A percentile compares a stretch with the other conserved stretches of the same genome.
These are phyloP conservation scores for Maccullochella peelii DNA, from an alignment of 2,113 vertebrate genomes.

Conservation along the genomic window DNA sequence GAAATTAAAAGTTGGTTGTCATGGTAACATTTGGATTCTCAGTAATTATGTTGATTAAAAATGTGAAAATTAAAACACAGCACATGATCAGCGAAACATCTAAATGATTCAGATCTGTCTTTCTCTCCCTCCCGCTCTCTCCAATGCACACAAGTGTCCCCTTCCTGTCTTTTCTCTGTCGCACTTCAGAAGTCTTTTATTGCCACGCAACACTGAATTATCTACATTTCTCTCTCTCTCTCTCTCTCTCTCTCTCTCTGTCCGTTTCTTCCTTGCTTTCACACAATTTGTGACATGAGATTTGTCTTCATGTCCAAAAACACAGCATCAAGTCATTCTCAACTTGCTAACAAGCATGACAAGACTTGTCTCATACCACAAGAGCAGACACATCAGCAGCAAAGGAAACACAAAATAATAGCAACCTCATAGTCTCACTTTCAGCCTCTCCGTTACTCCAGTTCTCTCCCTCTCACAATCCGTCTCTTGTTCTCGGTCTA, in stretches of 20 bases:
- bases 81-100: constrained; percentile 77
- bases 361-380: constrained; percentile 27
- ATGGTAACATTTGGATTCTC: constrained; percentile 65
- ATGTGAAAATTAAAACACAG: constrained; percentile 78
- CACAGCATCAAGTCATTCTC: constrained; percentile 46
- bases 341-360: constrained; percentile 52
- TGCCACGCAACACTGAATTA: constrained; percentile 54
- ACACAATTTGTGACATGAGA: constrained; percentile 30
- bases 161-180: constrained; percentile 27
- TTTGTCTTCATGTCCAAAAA: constrained; percentile 25
- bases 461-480: constrained; percentile 35
- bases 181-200: constrained; percentile 52
- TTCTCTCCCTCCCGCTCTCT: constrained; percentile 24
- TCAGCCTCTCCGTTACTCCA: constrained; percentile 45
- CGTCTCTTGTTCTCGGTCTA: constrained; percentile 35
- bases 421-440: constrained; percentile 51
- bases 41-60: constrained; percentile 80
- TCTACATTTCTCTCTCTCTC: constrained; percentile 36
- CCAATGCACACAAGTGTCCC: constrained; percentile 16
- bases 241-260: background rate
- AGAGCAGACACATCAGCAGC: constrained; percentile 49
- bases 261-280: constrained; percentile 20
- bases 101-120: constrained; percentile 69
- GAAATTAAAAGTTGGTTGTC: constrained; percentile 72
- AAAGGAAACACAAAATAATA: constrained; percentile 46